Base-by-base conservation (phyloP, 2,113 vertebrate genomes). In the Pollachius pollachius region DNA sequence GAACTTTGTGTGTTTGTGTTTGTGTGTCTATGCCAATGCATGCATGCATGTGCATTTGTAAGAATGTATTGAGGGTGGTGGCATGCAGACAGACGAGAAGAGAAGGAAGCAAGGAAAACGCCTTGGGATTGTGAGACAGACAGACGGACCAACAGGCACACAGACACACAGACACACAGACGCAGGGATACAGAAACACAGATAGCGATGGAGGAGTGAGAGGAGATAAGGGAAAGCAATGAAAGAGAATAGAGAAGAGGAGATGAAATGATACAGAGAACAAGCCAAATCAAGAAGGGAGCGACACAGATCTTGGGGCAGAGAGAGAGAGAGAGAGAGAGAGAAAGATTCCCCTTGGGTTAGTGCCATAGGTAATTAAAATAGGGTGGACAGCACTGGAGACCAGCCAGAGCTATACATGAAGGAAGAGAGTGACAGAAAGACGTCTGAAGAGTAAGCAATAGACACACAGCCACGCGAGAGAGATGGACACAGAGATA, bases 281-380 rank as follows among this genome's bases (percentile, higher is more conserved):
- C 66, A 59, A 54, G 2, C 72, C 60, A 64, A 58, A 64, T 62
- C n/a, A 52, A 72, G 65, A 52, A 25, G 60, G 23, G 15, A 25
- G 60, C 17, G 18, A 15, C 30, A 15, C 30, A 60, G 17, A 68
- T 1, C 18, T 16, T 37, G 11, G 23, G 19, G 68, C 48, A 48
- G 48, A 77, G 74, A 83, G 48, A 64, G 54, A 41, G 60, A 23
- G 18, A 15, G 19, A 30, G 37, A 7, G 58, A 61, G 65, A 78
- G 59, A 48, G 13, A 52, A 76, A 79, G 77, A 85, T 84, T 86
- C 87, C 80, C 82, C 64, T 77, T 77, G 85, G 74, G 89, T 72
- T 64, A 62, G 74, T 76, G 84, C 86, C 77, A 77, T 87, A 87
- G 86, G 89, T 90, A 90, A 90, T 90, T 90, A 90, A 90, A 87